Percentiles rank a stretch among this genome's conserved stretches.
Evolutionary conservation across 1,140 invertebrate genomes (phyloP).

Genomic region (Platorchestia sp.): DNA sequence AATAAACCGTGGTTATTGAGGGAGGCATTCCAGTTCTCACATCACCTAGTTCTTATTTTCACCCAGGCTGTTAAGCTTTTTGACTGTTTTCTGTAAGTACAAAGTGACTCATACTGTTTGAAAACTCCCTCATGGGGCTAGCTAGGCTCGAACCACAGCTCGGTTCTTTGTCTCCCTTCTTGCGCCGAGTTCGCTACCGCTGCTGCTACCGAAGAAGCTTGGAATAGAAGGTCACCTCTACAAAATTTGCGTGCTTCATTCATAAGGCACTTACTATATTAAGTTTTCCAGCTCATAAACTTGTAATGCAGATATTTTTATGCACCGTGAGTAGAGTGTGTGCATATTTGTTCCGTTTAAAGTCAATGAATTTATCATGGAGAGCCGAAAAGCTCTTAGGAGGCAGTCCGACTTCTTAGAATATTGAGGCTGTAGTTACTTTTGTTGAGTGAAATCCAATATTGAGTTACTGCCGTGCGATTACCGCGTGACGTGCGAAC

Average conservation of each 20-base stretch:
- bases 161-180: not conserved
- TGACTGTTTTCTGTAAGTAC: not conserved
- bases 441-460: slow-evolving; percentile 1
- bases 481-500: not conserved
- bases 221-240: not conserved
- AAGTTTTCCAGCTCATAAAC: not conserved
- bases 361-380: not conserved
- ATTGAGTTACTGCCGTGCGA: not conserved
- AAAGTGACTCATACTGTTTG: not conserved
- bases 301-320: not conserved
- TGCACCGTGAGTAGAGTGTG: not conserved
- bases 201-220: not conserved
- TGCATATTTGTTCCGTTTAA: not conserved
- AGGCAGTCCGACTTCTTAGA: not conserved
- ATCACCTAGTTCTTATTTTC: too few relatives aligned
- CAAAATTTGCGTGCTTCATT: not conserved
- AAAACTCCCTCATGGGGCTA: not conserved
- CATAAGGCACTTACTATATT: not conserved
- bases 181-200: not conserved
- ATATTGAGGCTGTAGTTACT: not conserved
- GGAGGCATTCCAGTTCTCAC: too few relatives aligned
- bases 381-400: not conserved
- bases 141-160: too few relatives aligned
- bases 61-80: too few relatives aligned
- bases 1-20: too few relatives aligned